Percentiles rank a stretch among this genome's conserved stretches.
phyloP scores from a whole-genome alignment of 2,113 vertebrate genomes.

The Mustelus asterias region DNA sequence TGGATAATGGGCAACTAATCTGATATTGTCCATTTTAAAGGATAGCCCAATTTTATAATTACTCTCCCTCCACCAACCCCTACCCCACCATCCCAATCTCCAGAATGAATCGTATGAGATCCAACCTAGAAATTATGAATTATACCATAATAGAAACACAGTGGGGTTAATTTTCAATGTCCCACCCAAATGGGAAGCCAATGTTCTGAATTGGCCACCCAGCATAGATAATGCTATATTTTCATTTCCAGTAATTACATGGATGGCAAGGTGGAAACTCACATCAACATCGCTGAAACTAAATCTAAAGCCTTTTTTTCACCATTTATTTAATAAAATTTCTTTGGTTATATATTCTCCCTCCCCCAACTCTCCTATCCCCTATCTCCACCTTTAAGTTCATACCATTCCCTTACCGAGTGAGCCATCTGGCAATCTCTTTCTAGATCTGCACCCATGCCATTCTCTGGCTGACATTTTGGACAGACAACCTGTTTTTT shows the following conservation, averaged over 20 bases:
- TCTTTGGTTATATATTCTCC: background rate
- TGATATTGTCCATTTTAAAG: background rate
- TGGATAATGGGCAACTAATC: background rate
- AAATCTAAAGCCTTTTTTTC: background rate
- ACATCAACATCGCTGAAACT: background rate
- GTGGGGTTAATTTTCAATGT: background rate
- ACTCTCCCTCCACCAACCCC: too few relatives aligned
- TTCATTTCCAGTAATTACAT: background rate
- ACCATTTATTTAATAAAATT: background rate
- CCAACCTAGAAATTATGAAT: background rate
- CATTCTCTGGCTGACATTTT: background rate
- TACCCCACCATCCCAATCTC: background rate
- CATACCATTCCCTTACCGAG: background rate
- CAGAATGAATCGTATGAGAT: background rate
- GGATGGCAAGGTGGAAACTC: background rate
- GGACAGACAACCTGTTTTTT: background rate
- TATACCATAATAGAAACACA: background rate
- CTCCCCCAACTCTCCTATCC: background rate
- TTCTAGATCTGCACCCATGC: background rate
- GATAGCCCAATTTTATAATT: background rate
- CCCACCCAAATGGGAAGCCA: background rate
- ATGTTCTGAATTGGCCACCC: background rate
- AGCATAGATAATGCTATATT: background rate
- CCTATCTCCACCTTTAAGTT: background rate
- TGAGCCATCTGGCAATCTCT: background rate